These are phyloP conservation scores for Alosa alosa DNA, from an alignment of 2,113 vertebrate species.

Conservation along the genomic window DNA sequence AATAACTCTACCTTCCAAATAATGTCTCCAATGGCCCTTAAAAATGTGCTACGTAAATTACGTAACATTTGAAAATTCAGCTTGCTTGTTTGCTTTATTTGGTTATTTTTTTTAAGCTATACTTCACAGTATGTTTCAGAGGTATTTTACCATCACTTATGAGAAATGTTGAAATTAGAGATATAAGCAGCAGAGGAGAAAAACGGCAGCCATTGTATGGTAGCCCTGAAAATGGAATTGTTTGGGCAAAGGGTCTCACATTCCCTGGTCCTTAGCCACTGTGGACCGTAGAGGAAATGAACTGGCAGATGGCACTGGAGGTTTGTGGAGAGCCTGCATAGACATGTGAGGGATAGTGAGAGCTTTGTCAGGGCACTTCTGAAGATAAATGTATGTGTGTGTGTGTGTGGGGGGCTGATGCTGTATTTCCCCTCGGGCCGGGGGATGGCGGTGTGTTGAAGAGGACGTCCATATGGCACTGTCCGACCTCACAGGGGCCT, in stretches of 20 bases:
- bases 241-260: neutral
- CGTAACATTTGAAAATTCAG: neutral
- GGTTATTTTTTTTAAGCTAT: neutral
- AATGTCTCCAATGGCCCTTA: neutral
- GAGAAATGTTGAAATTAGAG: neutral
- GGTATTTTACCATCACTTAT: neutral
- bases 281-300: neutral
- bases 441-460: neutral
- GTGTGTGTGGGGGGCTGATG: neutral
- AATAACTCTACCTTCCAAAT: neutral
- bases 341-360: conserved; percentile 9
- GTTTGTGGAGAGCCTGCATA: neutral
- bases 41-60: no score
- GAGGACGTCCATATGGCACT: neutral
- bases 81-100: neutral
- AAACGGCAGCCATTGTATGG: neutral
- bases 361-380: neutral
- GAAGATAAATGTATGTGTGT: neutral
- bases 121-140: neutral
- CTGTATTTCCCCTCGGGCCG: neutral
- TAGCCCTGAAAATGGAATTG: neutral
- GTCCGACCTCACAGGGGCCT: neutral
- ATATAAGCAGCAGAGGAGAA: neutral
- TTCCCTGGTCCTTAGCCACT: neutral
- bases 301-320: conserved; percentile 10